Conservation (phyloP, 2,797 vertebrate species). For the Intellagama lesueurii region DNA sequence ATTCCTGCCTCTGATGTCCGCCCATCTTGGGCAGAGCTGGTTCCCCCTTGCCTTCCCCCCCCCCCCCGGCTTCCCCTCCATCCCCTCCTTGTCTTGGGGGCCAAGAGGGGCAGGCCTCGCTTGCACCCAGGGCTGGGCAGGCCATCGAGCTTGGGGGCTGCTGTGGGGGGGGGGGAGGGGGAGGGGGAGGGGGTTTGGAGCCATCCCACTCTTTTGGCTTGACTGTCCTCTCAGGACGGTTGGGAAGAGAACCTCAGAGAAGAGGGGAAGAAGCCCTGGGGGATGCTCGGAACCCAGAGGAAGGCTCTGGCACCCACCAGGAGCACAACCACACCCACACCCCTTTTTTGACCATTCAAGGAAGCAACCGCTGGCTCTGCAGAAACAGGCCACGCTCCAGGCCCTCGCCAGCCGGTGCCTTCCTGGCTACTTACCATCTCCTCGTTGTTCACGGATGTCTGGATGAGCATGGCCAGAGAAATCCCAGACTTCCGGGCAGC, state of each 20-base stretch:
- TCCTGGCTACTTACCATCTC: constrained; percentile 88
- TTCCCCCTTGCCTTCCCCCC: neutral
- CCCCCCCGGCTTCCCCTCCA: neutral
- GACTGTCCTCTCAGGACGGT: neutral
- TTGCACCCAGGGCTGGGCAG: too few species aligned
- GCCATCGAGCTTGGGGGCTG: too few species aligned
- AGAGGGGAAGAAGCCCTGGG: too few species aligned
- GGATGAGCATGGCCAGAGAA: constrained; percentile 93
- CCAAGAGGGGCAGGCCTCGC: too few species aligned
- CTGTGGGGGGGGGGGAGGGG: too few species aligned
- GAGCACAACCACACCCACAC: neutral
- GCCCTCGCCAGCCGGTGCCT: neutral
- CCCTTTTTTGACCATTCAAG: neutral
- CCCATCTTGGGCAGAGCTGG: too few species aligned
- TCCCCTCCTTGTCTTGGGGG: too few species aligned
- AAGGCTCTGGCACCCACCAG: too few species aligned
- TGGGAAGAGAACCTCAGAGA: too few species aligned
- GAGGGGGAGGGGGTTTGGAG: neutral
- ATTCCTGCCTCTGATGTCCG: too few species aligned
- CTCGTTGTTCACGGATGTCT: constrained; percentile 93
- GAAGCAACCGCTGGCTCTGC: neutral
- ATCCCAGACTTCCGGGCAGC: constrained; percentile 98
- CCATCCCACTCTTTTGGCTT: neutral
- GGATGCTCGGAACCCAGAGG: too few species aligned
- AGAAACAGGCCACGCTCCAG: neutral